A percentile compares a stretch with the other conserved stretches of the same genome.
Evolutionary conservation across 2,797 vertebrate species (phyloP).

Genomic region (Arremon aurantiirostris): DNA sequence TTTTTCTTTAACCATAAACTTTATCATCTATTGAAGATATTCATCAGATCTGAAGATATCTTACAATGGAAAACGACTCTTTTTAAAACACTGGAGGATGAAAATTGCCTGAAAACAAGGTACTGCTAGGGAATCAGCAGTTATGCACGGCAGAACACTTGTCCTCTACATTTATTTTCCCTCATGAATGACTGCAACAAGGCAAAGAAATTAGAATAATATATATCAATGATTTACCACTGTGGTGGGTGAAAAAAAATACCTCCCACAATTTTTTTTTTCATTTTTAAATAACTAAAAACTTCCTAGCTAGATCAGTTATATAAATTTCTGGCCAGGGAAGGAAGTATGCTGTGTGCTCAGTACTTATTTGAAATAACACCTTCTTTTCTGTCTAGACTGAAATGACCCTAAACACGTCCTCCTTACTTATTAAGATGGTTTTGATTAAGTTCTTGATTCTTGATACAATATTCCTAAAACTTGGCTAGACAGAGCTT

Average conservation of each 20-base stretch:
- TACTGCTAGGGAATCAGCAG: neutral
- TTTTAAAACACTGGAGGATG: neutral
- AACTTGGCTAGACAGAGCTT: neutral
- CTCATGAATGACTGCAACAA: neutral
- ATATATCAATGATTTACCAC: conserved; percentile 15
- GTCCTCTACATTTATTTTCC: neutral
- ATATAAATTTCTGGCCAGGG: neutral
- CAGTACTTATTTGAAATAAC: neutral
- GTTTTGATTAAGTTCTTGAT: neutral
- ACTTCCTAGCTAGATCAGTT: neutral
- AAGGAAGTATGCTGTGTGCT: neutral
- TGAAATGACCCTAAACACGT: neutral
- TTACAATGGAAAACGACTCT: neutral
- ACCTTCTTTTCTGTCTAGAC: neutral
- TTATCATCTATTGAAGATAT: neutral
- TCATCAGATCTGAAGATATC: neutral
- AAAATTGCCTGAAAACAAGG: neutral
- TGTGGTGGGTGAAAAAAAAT: neutral
- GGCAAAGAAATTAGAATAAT: conserved; percentile 16
- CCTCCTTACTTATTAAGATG: neutral
- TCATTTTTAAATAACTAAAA: neutral
- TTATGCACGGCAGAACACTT: neutral
- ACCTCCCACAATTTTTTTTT: neutral
- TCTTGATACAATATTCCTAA: neutral
- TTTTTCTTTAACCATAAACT: neutral